Evolutionary conservation across 2,888 invertebrate genomes (phyloP), one percentile per base, ranked within the genome.

Genomic region (Nomada hirtipes): DNA sequence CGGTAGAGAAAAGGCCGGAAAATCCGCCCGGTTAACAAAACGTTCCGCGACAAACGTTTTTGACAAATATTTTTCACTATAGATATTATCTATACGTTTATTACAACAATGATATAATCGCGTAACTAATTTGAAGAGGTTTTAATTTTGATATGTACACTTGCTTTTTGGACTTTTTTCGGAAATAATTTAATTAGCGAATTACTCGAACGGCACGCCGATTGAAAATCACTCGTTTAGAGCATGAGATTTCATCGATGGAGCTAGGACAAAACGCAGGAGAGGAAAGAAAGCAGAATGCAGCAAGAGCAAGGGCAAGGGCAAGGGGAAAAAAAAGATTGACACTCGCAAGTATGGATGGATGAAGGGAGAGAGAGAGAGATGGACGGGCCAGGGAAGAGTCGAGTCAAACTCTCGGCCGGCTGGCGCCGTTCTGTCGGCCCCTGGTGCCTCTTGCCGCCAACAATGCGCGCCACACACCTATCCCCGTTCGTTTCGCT

Each of bases 351-450:
- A 44, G 23, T 11, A 26, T 18, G 50, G 7, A 29, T n/a, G 7
- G 29, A 0, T 36, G 9, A 52, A 36, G 67, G 20, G 20, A 7
- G 26, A 13, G 2, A 4, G 50, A 2, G 26, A 15, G 4, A 72
- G 70, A 26, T 26, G 36, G 61, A 76, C 68, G 52, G 55, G 36
- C 23, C 61, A 47, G 50, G 69, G 84, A 87, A 84, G 84, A 86
- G 79, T 82, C 81, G 86, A 88, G 82, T 86, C 83, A 89, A 88
- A 88, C 90, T 89, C 88, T 88, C 83, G 82, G 85, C 83, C 87
- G 87, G 86, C 89, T 91, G 90, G 90, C 90, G 92, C 92, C 92
- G 91, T 88, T 89, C 91, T 88, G 92, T 90, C 91, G 92, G 90
- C 86, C 88, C 89, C 89, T 88, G 85, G 89, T 86, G 83, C 85